phyloP scores from a whole-genome alignment of 2,113 vertebrate genomes.

The Cyprinodon variegatus region DNA sequence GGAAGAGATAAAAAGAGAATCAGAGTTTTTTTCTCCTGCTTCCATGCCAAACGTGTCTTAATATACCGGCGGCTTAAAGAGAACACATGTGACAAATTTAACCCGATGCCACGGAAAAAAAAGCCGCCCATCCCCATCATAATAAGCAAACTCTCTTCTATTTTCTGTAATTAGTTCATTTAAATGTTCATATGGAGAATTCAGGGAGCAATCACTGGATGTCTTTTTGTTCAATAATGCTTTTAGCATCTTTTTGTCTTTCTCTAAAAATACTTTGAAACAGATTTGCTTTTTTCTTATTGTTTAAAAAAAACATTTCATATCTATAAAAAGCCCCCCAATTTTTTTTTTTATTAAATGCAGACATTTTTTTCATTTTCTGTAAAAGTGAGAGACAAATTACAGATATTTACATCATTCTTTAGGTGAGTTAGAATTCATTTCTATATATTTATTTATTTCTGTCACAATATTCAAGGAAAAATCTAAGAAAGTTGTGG shows the following conservation, averaged over 20 bases:
- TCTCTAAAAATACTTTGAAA: background rate
- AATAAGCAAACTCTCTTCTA: slow-evolving; percentile 19
- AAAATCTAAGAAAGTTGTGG: too few species aligned
- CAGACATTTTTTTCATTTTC: too few species aligned
- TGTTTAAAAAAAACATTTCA: background rate
- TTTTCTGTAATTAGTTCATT: background rate
- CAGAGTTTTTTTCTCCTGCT: slow-evolving; percentile 41
- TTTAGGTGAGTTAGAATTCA: too few species aligned
- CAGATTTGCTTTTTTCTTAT: background rate
- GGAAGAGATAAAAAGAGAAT: slow-evolving; percentile 41
- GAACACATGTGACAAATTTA: slow-evolving; percentile 61
- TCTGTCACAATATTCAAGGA: too few species aligned
- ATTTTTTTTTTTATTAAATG: too few species aligned
- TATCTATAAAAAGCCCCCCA: background rate
- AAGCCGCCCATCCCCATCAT: slow-evolving; percentile 50
- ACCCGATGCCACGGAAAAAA: slow-evolving; percentile 40
- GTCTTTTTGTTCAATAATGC: background rate
- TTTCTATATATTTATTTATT: too few species aligned
- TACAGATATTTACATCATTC: too few species aligned
- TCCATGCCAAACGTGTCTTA: slow-evolving; percentile 75
- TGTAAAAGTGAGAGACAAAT: too few species aligned
- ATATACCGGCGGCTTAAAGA: slow-evolving; percentile 69
- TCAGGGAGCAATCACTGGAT: background rate
- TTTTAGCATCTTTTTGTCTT: background rate
- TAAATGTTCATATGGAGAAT: background rate